phyloP scores from a whole-genome alignment of 2,113 vertebrate genomes.

The Bambusicola thoracicus region DNA sequence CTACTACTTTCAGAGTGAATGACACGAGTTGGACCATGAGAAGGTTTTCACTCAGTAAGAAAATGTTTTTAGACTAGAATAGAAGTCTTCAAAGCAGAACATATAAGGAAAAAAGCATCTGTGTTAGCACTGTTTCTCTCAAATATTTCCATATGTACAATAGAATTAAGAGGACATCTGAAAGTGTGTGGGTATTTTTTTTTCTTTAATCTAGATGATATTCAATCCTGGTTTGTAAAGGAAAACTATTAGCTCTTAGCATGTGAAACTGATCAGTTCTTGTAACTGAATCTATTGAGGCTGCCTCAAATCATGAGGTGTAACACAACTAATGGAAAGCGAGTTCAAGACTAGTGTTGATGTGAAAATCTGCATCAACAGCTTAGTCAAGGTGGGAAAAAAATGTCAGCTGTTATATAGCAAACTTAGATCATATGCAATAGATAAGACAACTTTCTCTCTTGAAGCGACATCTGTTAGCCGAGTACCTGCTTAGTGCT shows the following conservation, averaged over 20 bases:
- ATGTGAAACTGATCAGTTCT: not conserved
- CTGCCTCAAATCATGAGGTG: conserved; percentile 19
- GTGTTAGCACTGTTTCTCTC: not conserved
- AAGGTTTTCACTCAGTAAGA: not conserved
- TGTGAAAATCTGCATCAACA: conserved; percentile 5
- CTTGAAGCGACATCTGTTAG: not conserved
- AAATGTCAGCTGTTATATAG: not conserved
- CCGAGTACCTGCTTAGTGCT: not conserved
- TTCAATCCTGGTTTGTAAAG: not conserved
- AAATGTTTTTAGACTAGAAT: not conserved
- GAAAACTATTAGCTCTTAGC: conserved; percentile 15
- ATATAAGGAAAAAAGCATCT: not conserved
- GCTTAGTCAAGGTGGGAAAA: not conserved
- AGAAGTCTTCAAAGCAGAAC: not conserved
- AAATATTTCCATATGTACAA: not conserved
- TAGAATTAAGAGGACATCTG: not conserved
- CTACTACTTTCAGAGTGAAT: not conserved
- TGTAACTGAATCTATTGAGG: not conserved
- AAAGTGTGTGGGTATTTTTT: not conserved
- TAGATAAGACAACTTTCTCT: not conserved
- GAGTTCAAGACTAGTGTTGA: not conserved
- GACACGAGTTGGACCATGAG: not conserved
- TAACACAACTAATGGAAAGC: not conserved
- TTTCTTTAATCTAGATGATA: not conserved
- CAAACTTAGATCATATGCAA: not conserved